These are phyloP conservation scores for Gallirallus australis DNA, from an alignment of 2,797 vertebrate species.

Conservation along the genomic window DNA sequence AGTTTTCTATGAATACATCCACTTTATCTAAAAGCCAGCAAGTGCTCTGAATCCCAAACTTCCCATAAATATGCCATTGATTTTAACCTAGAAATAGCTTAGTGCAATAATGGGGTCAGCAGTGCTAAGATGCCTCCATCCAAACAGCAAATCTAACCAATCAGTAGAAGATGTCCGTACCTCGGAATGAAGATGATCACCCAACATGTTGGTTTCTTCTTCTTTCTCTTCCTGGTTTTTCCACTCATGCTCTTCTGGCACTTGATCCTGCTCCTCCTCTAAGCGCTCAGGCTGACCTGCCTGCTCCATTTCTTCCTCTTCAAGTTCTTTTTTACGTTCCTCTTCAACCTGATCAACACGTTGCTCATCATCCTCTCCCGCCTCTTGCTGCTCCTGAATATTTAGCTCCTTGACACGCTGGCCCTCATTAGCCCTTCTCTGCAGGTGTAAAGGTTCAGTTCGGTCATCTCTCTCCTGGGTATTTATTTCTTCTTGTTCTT, in stretches of 20 bases:
- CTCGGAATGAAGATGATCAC: conserved; percentile 50
- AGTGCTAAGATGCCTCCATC: background rate
- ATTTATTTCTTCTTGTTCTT: conserved; percentile 4
- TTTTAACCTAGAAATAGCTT: background rate
- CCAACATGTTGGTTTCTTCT: conserved; percentile 78
- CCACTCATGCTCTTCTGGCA: conserved; percentile 80
- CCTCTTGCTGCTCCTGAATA: conserved; percentile 64
- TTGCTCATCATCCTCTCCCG: conserved; percentile 65
- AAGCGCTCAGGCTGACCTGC: conserved; percentile 89
- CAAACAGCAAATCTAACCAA: background rate
- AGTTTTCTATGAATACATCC: background rate
- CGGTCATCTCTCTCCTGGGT: conserved; percentile 14
- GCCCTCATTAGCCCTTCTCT: background rate
- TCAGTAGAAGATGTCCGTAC: background rate
- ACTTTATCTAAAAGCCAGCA: background rate
- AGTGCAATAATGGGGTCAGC: background rate
- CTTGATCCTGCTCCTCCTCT: conserved; percentile 89
- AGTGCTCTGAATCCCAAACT: background rate
- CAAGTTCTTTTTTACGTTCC: conserved; percentile 86
- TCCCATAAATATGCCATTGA: background rate
- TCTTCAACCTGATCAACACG: conserved; percentile 73
- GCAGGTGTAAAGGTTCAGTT: background rate
- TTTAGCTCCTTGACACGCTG: conserved; percentile 33
- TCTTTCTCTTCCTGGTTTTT: conserved; percentile 73
- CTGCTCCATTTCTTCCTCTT: conserved; percentile 94